phyloP scores from a whole-genome alignment of 2,113 vertebrate genomes.

The Alexandromys fortis region DNA sequence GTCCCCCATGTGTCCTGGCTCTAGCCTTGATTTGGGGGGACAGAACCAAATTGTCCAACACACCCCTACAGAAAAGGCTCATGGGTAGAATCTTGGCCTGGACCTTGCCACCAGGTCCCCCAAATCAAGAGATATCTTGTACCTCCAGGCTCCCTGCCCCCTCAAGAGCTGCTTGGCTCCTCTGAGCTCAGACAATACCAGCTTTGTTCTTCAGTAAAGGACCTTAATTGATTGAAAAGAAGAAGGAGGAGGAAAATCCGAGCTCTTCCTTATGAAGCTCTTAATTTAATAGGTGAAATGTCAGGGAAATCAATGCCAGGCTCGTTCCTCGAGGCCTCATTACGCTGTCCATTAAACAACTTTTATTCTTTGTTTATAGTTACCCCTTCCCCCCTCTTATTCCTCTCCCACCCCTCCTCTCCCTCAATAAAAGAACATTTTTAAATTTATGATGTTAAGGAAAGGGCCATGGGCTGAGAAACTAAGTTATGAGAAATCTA shows the following conservation, averaged over 20 bases:
- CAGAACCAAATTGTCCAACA: not conserved
- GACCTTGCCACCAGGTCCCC: not conserved
- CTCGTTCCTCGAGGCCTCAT: conserved; percentile 85
- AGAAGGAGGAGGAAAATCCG: conserved; percentile 63
- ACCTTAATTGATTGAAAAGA: conserved; percentile 80
- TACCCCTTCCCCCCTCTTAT: not conserved
- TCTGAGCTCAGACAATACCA: conserved; percentile 68
- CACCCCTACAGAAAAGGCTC: not conserved
- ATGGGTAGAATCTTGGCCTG: not conserved
- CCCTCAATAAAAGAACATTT: conserved; percentile 78
- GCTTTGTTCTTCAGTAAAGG: conserved; percentile 85
- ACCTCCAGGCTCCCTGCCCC: not conserved
- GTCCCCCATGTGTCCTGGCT: not conserved
- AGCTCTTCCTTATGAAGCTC: conserved; percentile 85
- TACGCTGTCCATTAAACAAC: conserved; percentile 84
- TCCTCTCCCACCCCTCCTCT: not conserved
- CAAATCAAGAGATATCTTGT: conserved; percentile 1
- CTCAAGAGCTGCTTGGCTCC: conserved; percentile 46
- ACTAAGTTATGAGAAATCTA: conserved; percentile 58
- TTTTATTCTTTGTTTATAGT: conserved; percentile 89
- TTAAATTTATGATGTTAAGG: conserved; percentile 76
- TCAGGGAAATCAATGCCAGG: conserved; percentile 83
- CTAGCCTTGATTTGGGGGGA: not conserved
- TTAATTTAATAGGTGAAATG: conserved; percentile 89
- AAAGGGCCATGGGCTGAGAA: conserved; percentile 78